Evolutionary conservation across 2,888 invertebrate species (phyloP).

Genomic region (Ectropis crepuscularia): DNA sequence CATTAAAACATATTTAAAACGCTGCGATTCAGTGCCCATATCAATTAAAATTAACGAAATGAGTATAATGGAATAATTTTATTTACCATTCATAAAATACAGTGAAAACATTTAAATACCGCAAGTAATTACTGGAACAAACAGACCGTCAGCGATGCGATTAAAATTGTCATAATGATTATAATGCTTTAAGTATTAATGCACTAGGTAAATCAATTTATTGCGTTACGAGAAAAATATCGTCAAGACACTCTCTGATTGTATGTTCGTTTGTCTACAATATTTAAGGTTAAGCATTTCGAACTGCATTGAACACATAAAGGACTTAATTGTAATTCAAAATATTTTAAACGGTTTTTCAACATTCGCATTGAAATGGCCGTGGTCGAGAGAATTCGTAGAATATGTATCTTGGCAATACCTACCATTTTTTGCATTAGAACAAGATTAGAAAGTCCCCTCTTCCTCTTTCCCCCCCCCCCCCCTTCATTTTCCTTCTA

Average conservation of each 20-base stretch:
- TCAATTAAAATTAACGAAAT: constrained; percentile 23
- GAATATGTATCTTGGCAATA: no score
- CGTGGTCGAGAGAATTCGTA: no score
- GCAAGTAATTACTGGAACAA: constrained; percentile 25
- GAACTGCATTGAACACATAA: no score
- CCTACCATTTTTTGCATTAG: no score
- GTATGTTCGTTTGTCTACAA: no score
- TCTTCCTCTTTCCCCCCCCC: no score
- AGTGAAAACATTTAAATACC: constrained; percentile 23
- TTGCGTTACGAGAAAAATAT: background rate
- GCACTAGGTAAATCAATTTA: background rate
- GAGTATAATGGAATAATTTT: constrained; percentile 20
- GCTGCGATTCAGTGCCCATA: constrained; percentile 8
- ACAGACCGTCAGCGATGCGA: constrained; percentile 21
- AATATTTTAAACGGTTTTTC: no score
- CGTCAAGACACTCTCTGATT: background rate
- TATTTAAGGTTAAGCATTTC: no score
- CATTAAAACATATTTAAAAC: constrained; percentile 12
- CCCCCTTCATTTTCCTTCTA: no score
- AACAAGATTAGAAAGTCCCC: no score
- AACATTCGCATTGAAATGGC: no score
- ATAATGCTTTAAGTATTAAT: background rate
- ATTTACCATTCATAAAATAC: constrained; percentile 19
- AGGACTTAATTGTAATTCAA: no score
- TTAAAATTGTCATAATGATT: constrained; percentile 19